phyloP scores from a whole-genome alignment of 2,888 invertebrate species.

The Candidula unifasciata region DNA sequence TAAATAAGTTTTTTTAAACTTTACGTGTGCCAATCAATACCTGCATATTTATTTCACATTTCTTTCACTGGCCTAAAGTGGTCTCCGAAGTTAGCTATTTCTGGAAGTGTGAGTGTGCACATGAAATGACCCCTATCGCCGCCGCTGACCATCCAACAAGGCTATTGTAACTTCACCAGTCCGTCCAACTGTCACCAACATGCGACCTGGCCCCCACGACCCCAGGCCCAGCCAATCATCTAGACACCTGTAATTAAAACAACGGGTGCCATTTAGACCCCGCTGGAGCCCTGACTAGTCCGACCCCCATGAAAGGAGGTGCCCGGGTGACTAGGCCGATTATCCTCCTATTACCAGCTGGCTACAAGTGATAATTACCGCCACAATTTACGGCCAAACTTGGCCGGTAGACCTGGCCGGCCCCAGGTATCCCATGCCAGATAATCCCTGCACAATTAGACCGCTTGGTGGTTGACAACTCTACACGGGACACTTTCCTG shows the following conservation, averaged over 20 bases:
- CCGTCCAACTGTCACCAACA: background rate
- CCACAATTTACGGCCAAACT: conserved; percentile 19
- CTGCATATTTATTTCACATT: no score
- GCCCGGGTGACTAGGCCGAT: background rate
- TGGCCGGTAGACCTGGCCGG: background rate
- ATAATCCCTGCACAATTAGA: background rate
- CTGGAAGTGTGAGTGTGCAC: no score
- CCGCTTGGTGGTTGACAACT: background rate
- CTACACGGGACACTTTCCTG: no score
- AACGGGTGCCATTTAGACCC: background rate
- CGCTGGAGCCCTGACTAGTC: background rate
- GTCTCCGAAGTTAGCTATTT: no score
- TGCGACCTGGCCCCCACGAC: background rate
- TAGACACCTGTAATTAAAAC: conserved; percentile 40
- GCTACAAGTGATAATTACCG: conserved; percentile 32
- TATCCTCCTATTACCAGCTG: background rate
- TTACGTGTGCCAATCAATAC: no score
- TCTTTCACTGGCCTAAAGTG: no score
- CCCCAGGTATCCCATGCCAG: background rate
- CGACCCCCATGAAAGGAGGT: conserved; percentile 15
- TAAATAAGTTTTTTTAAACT: no score
- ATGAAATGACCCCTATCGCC: no score
- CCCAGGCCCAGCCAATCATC: conserved; percentile 5
- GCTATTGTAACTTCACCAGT: no score
- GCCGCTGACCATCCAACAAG: no score